These are phyloP conservation scores for Smithornis capensis DNA, from an alignment of 2,113 vertebrate species.

Conservation along the genomic window DNA sequence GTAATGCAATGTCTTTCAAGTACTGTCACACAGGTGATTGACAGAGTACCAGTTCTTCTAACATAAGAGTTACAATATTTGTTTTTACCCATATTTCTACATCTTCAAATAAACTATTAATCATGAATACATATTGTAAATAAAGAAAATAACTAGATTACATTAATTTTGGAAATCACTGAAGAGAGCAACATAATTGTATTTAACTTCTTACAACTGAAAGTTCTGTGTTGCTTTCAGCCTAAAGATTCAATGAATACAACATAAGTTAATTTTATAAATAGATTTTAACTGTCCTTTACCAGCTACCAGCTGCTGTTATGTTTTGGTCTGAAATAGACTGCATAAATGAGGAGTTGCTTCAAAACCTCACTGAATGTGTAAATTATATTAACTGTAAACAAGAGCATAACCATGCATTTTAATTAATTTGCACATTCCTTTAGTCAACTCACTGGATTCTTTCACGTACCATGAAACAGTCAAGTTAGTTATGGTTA, in stretches of 20 bases:
- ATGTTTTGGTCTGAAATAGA: background rate
- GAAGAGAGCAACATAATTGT: background rate
- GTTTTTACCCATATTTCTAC: background rate
- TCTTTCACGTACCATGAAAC: background rate
- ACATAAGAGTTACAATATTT: background rate
- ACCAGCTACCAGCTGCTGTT: background rate
- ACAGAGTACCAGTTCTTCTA: background rate
- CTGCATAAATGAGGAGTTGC: background rate
- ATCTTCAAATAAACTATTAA: background rate
- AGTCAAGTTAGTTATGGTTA: background rate
- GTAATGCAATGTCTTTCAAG: background rate
- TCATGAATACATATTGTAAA: background rate
- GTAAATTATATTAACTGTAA: background rate
- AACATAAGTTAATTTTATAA: background rate
- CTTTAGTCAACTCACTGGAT: background rate
- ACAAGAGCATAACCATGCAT: slow-evolving; percentile 14
- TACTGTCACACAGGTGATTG: background rate
- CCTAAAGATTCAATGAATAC: background rate
- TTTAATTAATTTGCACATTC: background rate
- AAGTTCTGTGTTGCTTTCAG: background rate
- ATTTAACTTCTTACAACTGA: background rate
- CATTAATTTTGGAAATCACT: background rate
- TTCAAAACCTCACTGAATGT: background rate
- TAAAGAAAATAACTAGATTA: background rate
- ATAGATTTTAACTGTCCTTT: background rate